Percentiles rank a stretch among this genome's conserved stretches.
Evolutionary conservation across 1,140 invertebrate genomes (phyloP).

Genomic region (Chymomyza costata): DNA sequence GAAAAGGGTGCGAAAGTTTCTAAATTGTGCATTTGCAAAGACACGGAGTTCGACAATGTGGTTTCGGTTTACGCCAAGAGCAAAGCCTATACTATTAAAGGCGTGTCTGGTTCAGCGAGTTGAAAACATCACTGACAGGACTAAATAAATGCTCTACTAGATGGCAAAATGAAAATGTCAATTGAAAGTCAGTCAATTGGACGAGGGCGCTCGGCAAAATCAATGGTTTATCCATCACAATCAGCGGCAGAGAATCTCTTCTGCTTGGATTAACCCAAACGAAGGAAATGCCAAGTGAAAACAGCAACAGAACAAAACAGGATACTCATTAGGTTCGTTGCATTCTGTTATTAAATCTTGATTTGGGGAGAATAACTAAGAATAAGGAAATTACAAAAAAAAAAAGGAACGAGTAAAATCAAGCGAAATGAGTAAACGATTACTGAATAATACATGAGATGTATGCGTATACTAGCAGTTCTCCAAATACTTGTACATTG

Average conservation of each 20-base stretch:
- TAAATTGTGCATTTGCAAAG: too few relatives aligned
- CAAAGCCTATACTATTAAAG: too few relatives aligned
- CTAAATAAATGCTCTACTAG: conserved; percentile 21
- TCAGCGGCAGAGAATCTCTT: conserved; percentile 61
- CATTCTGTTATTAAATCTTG: conserved; percentile 64
- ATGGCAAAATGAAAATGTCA: conserved; percentile 37
- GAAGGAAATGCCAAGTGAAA: conserved; percentile 5
- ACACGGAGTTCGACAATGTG: too few relatives aligned
- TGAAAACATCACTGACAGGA: conserved; percentile 47
- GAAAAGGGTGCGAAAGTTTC: too few relatives aligned
- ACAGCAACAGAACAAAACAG: conserved; percentile 35
- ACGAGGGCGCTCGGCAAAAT: conserved; percentile 21
- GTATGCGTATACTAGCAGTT: background rate
- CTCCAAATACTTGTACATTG: background rate
- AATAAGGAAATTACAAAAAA: conserved; percentile 33
- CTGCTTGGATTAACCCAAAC: conserved; percentile 57
- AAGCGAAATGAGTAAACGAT: conserved; percentile 8
- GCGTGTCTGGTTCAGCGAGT: conserved; percentile 36
- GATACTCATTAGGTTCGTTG: conserved; percentile 70
- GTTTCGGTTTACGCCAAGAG: too few relatives aligned
- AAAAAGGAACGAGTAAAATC: conserved; percentile 24
- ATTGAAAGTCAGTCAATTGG: conserved; percentile 63
- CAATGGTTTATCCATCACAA: conserved; percentile 70
- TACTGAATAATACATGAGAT: conserved; percentile 69
- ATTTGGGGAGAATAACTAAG: conserved; percentile 22